phyloP scores from a whole-genome alignment of 1,140 invertebrate species.

The Pseudobourletiella spinata region DNA sequence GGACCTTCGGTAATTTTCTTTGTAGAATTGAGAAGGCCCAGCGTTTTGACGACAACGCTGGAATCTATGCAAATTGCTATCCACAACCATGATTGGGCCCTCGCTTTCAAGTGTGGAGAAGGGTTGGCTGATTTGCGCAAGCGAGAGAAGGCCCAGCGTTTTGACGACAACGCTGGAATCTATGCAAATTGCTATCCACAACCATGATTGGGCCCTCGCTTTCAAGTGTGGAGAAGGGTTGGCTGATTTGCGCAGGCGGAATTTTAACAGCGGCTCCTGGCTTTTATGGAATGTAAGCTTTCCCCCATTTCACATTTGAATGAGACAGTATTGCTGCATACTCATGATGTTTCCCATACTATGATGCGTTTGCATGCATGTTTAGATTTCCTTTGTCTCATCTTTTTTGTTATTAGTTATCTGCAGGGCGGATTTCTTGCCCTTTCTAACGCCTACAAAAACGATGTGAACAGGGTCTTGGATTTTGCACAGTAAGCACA shows the following conservation, averaged over 20 bases:
- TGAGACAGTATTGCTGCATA: too few species aligned
- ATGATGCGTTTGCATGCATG: neutral
- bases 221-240: constrained; percentile 10
- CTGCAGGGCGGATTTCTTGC: constrained; percentile 23
- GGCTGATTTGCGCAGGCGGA: neutral
- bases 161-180: too few species aligned
- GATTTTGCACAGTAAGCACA: constrained; percentile 13
- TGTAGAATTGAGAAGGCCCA: too few species aligned
- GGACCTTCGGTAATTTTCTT: too few species aligned
- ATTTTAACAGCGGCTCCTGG: neutral
- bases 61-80: neutral
- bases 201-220: constrained; percentile 22
- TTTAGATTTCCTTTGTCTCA: neutral
- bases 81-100: constrained; percentile 21
- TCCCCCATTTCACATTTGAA: neutral
- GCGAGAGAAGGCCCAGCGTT: too few species aligned
- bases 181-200: neutral
- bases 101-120: constrained; percentile 7
- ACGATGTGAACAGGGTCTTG: constrained; percentile 9
- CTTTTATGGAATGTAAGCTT: constrained; percentile 23
- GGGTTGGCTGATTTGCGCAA: neutral
- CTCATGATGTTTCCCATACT: too few species aligned
- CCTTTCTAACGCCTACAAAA: constrained; percentile 9
- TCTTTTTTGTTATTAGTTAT: neutral
- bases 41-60: too few species aligned